Percentiles rank a stretch among this genome's conserved stretches.
phyloP scores from a whole-genome alignment of 2,888 invertebrate species.

The Nomada goodeniana region DNA sequence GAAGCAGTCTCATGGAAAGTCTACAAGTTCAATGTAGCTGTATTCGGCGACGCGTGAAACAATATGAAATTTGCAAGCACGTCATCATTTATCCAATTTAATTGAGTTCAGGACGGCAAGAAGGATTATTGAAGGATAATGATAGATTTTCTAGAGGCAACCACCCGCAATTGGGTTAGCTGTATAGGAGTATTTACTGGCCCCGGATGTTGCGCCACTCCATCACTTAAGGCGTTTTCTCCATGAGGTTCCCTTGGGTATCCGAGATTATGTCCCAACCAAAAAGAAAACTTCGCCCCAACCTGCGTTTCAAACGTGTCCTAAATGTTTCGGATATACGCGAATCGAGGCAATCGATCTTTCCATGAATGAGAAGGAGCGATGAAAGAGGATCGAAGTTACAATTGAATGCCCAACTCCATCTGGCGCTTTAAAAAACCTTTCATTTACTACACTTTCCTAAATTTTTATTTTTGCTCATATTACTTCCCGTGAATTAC shows the following conservation, averaged over 20 bases:
- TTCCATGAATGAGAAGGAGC: constrained; percentile 51
- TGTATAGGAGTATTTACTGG: constrained; percentile 54
- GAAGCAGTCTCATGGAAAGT: no score
- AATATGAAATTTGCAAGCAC: neutral
- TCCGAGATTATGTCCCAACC: constrained; percentile 59
- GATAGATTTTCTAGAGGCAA: constrained; percentile 64
- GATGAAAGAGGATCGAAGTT: neutral
- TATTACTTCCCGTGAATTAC: no score
- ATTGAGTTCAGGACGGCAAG: constrained; percentile 31
- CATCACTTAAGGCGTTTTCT: constrained; percentile 80
- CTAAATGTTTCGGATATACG: constrained; percentile 40
- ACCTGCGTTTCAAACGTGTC: constrained; percentile 36
- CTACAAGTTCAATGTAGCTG: neutral
- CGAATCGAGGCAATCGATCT: constrained; percentile 52
- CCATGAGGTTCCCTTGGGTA: constrained; percentile 69
- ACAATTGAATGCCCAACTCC: neutral
- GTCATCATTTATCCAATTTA: constrained; percentile 45
- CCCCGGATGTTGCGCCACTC: constrained; percentile 70
- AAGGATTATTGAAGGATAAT: constrained; percentile 67
- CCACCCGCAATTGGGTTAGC: constrained; percentile 51
- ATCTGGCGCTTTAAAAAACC: neutral
- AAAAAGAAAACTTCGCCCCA: constrained; percentile 50
- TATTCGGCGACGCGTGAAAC: neutral
- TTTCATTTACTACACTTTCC: no score
- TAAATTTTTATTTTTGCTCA: no score